phyloP scores from a whole-genome alignment of 2,797 vertebrate species.

The Gymnocypris eckloni region DNA sequence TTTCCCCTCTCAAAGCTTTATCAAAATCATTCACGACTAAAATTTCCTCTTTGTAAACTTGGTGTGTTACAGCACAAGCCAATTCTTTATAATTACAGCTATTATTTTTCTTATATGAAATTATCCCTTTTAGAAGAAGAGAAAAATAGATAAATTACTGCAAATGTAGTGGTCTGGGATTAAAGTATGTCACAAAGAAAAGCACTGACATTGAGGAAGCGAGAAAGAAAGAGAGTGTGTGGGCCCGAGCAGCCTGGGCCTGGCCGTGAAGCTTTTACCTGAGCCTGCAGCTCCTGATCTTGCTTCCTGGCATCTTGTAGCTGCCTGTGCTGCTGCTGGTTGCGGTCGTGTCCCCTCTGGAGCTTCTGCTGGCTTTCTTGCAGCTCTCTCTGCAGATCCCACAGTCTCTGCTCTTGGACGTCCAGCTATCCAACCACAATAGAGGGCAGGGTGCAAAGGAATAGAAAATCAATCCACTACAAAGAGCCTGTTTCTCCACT shows the following conservation, averaged over 20 bases:
- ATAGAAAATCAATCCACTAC: constrained; percentile 91
- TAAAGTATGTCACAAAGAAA: constrained; percentile 28
- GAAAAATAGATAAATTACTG: constrained; percentile 26
- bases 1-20: neutral
- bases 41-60: neutral
- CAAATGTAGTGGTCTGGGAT: constrained; percentile 22
- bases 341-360: constrained; percentile 74
- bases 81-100: constrained; percentile 13
- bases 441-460: constrained; percentile 84
- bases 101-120: constrained; percentile 17
- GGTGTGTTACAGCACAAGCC: constrained; percentile 1
- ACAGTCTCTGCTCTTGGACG: constrained; percentile 89
- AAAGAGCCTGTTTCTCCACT: constrained; percentile 79
- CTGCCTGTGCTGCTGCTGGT: constrained; percentile 72
- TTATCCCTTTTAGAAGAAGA: constrained; percentile 7
- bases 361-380: constrained; percentile 83
- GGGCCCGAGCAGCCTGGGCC: constrained; percentile 70
- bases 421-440: constrained; percentile 92
- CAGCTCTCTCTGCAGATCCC: constrained; percentile 84
- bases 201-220: constrained; percentile 43
- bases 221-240: constrained; percentile 51
- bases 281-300: constrained; percentile 73
- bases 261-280: constrained; percentile 77
- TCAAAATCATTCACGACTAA: neutral
- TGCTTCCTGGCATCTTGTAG: constrained; percentile 69